Percentiles rank a stretch among this genome's conserved stretches.
These are phyloP conservation scores for Hyphantria cunea DNA, from an alignment of 1,140 invertebrate genomes.

Conservation along the genomic window DNA sequence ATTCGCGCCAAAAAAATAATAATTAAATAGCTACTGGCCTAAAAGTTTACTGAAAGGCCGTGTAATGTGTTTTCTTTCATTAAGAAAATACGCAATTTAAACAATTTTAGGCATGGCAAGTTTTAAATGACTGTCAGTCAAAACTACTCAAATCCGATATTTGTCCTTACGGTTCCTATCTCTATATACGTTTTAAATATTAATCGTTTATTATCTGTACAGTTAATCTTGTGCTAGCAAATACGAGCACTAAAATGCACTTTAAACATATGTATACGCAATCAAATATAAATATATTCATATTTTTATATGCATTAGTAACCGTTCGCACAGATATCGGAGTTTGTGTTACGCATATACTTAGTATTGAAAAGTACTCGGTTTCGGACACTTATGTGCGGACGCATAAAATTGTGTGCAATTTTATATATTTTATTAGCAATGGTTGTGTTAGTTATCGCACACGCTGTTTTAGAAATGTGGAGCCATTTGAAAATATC, in stretches of 20 bases:
- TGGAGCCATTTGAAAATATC: slow-evolving; percentile 24
- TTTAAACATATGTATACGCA: slow-evolving; percentile 23
- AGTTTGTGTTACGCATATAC: too few relatives aligned
- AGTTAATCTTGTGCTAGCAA: slow-evolving; percentile 7
- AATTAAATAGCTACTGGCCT: too few relatives aligned
- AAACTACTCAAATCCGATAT: background rate
- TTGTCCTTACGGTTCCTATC: slow-evolving; percentile 7
- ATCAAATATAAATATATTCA: slow-evolving; percentile 19
- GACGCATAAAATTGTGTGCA: slow-evolving; percentile 51
- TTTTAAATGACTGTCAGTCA: too few relatives aligned
- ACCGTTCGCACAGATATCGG: slow-evolving; percentile 4
- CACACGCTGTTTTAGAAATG: slow-evolving; percentile 44
- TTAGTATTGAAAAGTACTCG: too few relatives aligned
- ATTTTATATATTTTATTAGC: slow-evolving; percentile 61
- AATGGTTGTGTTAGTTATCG: slow-evolving; percentile 54
- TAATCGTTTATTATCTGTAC: slow-evolving; percentile 9
- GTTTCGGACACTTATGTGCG: background rate
- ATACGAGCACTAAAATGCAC: slow-evolving; percentile 12
- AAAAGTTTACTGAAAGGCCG: too few relatives aligned
- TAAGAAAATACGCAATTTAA: too few relatives aligned
- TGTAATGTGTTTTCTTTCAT: too few relatives aligned
- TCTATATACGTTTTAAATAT: slow-evolving; percentile 21
- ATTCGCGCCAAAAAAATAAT: background rate
- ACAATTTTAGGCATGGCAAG: too few relatives aligned
- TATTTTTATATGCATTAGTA: slow-evolving; percentile 26